These are phyloP conservation scores for Aphrophora alni DNA, from an alignment of 2,888 invertebrate genomes.

Conservation along the genomic window DNA sequence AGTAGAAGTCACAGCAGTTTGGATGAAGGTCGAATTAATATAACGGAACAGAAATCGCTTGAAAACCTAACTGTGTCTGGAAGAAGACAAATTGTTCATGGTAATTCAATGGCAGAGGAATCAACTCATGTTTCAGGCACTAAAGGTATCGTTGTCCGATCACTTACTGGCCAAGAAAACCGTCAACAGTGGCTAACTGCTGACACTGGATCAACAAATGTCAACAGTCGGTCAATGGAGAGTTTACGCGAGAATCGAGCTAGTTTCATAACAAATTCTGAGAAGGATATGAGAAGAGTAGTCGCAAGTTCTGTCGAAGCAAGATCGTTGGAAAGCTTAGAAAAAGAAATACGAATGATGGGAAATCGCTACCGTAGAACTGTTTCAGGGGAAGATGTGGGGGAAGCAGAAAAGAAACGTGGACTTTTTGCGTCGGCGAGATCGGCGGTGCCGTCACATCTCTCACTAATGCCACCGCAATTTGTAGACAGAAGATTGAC, in stretches of 20 bases:
- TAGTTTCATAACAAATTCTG: conserved; percentile 70
- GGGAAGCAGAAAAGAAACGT: conserved; percentile 69
- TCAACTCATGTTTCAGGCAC: conserved; percentile 24
- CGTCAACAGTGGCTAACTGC: conserved; percentile 53
- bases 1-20: conserved; percentile 34
- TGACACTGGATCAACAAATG: conserved; percentile 39
- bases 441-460: conserved; percentile 64
- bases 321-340: conserved; percentile 60
- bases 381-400: conserved; percentile 64
- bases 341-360: conserved; percentile 63
- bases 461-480: conserved; percentile 71
- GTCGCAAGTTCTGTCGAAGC: conserved; percentile 59
- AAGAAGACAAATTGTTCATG: conserved; percentile 20
- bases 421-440: conserved; percentile 65
- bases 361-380: conserved; percentile 59
- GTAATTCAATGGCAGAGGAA: conserved; percentile 23
- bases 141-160: conserved; percentile 22
- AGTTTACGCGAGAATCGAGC: conserved; percentile 64
- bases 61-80: conserved; percentile 29
- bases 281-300: conserved; percentile 67
- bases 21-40: conserved; percentile 27
- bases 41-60: conserved; percentile 30
- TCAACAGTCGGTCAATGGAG: conserved; percentile 66
- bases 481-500: conserved; percentile 71
- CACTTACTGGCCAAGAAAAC: conserved; percentile 47